Base-by-base conservation (phyloP, 1,140 invertebrate species). In the Heliconius himera region DNA sequence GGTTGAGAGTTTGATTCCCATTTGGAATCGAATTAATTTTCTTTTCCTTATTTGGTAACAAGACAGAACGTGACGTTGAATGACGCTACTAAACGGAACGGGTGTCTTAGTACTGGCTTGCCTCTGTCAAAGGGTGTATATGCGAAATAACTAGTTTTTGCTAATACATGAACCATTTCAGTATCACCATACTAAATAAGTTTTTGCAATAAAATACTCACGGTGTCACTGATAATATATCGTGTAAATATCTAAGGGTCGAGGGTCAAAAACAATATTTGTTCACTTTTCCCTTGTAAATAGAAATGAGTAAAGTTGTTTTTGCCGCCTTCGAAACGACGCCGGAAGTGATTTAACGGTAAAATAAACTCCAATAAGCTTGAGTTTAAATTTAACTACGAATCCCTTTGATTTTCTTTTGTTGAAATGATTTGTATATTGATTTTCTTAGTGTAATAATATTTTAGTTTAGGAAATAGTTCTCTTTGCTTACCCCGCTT, bases 221-320 rank as follows among this genome's bases (percentile, higher is more conserved):
- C 76, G 76, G 70, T 60, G 77, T 33, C 77, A 66, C 41, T 20
- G 54, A 66, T 73, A 78, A 78, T 78, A 78, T 38, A 78, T 74
- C 77, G 66, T 66, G 60, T 66, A 66, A 66, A 66, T 66, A 29
- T 66, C 13, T 66, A 66, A 66, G 22, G 76, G 70, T 18, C 60
- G 70, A 70, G 51, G 71, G 54, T 18, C 11, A 56, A 54, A 46
- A 41, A 49, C 51, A 60, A 71, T 79, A 75, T 79, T 74, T 79
- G 38, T 56, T 70, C 73, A 75, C 46, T 79, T 74, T 70, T 79
- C 38, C 77, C 77, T 38, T 51, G 16, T 54, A 78, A 78, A 78
- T 54, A 78, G 36, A 73, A 78, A 78, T 73, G 73, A 78, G 77
- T 56, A 49, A 73, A 73, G 71, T 78, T 78, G 77, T 78, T 78